phyloP scores from a whole-genome alignment of 2,797 vertebrate genomes.

The Pangasius djambal region DNA sequence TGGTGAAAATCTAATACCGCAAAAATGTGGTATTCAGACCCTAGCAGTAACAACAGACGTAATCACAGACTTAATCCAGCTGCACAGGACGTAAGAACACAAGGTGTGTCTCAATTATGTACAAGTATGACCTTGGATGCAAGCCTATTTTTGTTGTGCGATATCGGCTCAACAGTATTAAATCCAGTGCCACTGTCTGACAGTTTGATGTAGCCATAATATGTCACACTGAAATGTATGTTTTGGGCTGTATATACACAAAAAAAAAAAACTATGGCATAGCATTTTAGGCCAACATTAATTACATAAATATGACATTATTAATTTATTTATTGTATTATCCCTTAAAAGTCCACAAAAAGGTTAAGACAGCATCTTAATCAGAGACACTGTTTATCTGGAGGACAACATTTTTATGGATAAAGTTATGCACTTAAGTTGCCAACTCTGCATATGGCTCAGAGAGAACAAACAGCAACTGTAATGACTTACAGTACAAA shows the following conservation, averaged over 20 bases:
- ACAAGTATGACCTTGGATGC: not conserved
- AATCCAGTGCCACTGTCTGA: not conserved
- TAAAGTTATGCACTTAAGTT: not conserved
- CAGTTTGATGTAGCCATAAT: not conserved
- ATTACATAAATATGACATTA: not conserved
- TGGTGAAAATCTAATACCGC: not conserved
- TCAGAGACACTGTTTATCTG: not conserved
- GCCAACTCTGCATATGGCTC: not conserved
- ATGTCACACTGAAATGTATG: not conserved
- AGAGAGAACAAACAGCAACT: not conserved
- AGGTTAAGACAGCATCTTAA: not conserved
- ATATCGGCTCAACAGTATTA: not conserved
- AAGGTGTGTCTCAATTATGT: not conserved
- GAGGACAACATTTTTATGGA: not conserved
- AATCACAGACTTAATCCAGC: not conserved
- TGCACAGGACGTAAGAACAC: not conserved
- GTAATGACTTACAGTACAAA: not conserved
- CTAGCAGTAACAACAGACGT: not conserved
- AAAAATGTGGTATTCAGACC: not conserved
- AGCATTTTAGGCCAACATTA: not conserved
- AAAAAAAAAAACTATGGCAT: not conserved
- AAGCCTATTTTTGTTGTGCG: not conserved
- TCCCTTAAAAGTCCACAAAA: not conserved
- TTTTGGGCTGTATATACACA: not conserved
- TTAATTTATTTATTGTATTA: not conserved